Evolutionary conservation across 1,140 invertebrate species (phyloP), one percentile per base, ranked within the genome.

Genomic region (Anagrus nilaparvatae): DNA sequence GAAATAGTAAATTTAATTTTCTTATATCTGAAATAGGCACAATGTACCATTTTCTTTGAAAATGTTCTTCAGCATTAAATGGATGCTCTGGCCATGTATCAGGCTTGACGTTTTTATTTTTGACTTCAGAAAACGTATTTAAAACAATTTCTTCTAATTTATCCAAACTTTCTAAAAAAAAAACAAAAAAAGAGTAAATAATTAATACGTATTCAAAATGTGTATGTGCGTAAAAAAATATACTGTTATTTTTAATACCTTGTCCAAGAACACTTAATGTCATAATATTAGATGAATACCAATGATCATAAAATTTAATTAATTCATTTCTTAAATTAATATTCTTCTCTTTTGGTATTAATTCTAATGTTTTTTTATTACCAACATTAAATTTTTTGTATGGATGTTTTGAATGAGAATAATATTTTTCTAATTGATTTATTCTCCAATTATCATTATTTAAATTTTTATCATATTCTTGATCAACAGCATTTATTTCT

Each of bases 201-300:
- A n/a, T n/a, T n/a, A n/a, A n/a, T n/a, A n/a, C n/a, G n/a, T n/a
- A n/a, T n/a, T n/a, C n/a, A n/a, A n/a, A n/a, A 30, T n/a, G n/a
- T n/a, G n/a, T n/a, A n/a, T n/a, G n/a, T n/a, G n/a, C n/a, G n/a
- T n/a, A n/a, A n/a, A n/a, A n/a, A n/a, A n/a, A n/a, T n/a, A n/a
- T n/a, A n/a, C n/a, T n/a, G n/a, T n/a, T n/a, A n/a, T 28, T 14
- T 20, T 30, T 28, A 52, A 53, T 63, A 86, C 84, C 86, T 82
- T 89, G 92, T 38, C 93, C 92, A 35, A 96, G 61, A 5, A 97
- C 76, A 44, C 79, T 76, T n/a, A 97, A 66, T 25, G 77, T 74
- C 93, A 97, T 98, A 18, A 97, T 80, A 61, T 91, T 89, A 0
- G 93, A 75, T 0, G 93, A 97, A 68, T 98, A 98, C 81, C 84